Base-by-base conservation (phyloP, 2,113 vertebrate genomes). In the Cyprinodon tularosa region DNA sequence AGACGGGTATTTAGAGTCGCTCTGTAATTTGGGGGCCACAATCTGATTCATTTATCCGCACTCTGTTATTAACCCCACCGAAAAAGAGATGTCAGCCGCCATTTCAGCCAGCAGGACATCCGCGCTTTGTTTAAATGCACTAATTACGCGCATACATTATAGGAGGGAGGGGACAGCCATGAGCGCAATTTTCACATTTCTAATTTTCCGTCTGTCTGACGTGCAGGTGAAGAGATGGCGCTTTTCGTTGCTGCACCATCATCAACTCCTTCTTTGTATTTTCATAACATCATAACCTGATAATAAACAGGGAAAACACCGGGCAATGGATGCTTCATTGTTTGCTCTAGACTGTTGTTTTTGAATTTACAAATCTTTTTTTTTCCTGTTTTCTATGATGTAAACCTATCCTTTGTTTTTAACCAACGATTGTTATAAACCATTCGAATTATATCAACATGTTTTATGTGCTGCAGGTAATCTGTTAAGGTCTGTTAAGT, bases 21-120 rank as follows among this genome's bases (percentile, higher is more conserved):
- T 93, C 91, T 95, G 93, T 95, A 94, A 95, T 95, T 95, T 95
- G 88, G 92, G 88, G 93, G 92, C 89, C 92, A 94, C 94, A 92
- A 93, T 95, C 94, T 95, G 93, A 94, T 95, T 95, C 93, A 94
- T 95, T 95, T 94, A 93, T 93, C 90, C 93, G 91, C 90, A 92
- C 93, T 92, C 94, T 94, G 94, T 94, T 95, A 95, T 95, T 95
- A 95, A 95, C 94, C 94, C 94, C 90, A 90, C 78, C 84, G 89
- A 94, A 94, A 93, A 94, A 93, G 91, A 95, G 93, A 95, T 94
- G 94, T 94, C 94, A 95, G 93, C 89, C 90, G 92, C 91, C 90
- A 93, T 95, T 94, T 93, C 91, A 91, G 93, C 93, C 94, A 94
- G 94, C 93, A 94, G 94, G 94, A 94, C 94, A 93, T 92, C 91